Base-by-base conservation (phyloP, 2,113 vertebrate species). In the Microcebus jonahi region DNA sequence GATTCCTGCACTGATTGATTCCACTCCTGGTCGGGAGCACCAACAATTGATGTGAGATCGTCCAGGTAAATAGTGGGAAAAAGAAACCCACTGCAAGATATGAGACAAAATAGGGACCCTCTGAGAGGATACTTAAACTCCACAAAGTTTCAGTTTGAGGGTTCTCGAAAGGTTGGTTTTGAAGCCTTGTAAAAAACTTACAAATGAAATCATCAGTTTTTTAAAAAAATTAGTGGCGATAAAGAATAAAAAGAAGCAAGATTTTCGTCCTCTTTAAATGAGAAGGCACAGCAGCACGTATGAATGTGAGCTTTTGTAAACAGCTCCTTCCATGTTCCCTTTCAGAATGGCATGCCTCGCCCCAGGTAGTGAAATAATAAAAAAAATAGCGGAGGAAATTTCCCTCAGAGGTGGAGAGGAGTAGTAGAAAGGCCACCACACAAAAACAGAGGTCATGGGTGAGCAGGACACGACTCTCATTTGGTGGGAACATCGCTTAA, bases 181-280 rank as follows among this genome's bases (percentile, higher is more conserved):
- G 82, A 91, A 90, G 45, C 5, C 27, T 94, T 82, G 8, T n/a
- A 36, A 95, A 87, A 31, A 79, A 80, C 83, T 95, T 93, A 79
- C 36, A 87, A 91, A 81, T 70, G 48, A 91, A 87, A 91, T 17
- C 2, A 11, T 59, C 36, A 80, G 42, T 61, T 61, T 61, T 61
- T 61, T 11, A 8, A 61, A 82, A 90, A 65, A 73, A 71, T 21
- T 39, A 92, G 76, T 39, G 42, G 71, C 75, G 53, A 79, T n/a
- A 59, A 93, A 9, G 8, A 88, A 57, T 42, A 0, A 17, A 34
- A 63, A 88, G 53, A 50, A 61, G 48, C 45, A 67, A 71, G 29
- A 42, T 67, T 91, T 91, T 84, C 25, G 42, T 34, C 31, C 36
- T 57, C 50, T 53, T 73, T 68, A 75, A 50, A 31, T 34, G 21